Percentiles rank a stretch among this genome's conserved stretches.
Conservation (phyloP, 2,888 invertebrate genomes). For the Panzeria rudis region DNA sequence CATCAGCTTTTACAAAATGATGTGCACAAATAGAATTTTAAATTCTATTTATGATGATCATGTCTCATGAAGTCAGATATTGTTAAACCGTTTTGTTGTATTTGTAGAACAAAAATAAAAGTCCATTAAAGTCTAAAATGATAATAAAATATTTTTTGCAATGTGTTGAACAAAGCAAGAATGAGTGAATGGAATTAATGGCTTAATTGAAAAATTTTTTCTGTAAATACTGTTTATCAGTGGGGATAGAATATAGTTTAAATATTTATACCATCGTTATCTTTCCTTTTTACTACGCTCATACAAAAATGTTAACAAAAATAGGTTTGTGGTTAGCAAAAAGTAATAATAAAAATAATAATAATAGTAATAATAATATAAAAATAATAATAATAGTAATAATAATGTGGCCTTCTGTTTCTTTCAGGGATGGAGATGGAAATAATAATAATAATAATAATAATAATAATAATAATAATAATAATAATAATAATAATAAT, state of each 20-base stretch:
- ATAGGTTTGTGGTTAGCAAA: not conserved
- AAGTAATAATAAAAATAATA: too few relatives aligned
- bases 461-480: too few relatives aligned
- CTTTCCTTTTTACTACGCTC: conserved; percentile 2
- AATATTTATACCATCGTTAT: not conserved
- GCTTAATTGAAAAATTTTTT: conserved; percentile 83
- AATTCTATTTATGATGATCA: conserved; percentile 48
- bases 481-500: too few relatives aligned
- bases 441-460: too few relatives aligned
- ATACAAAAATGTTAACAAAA: not conserved
- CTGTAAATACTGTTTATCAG: conserved; percentile 74
- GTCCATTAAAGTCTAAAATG: conserved; percentile 18
- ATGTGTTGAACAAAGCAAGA: conserved; percentile 59
- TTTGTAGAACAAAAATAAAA: conserved; percentile 28
- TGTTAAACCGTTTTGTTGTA: conserved; percentile 37
- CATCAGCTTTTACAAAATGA: conserved; percentile 8
- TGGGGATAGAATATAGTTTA: conserved; percentile 6
- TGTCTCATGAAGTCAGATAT: conserved; percentile 51
- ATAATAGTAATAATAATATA: too few relatives aligned
- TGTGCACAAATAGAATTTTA: conserved; percentile 19
- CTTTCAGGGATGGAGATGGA: too few relatives aligned
- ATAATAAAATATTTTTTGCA: conserved; percentile 35
- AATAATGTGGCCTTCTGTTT: too few relatives aligned
- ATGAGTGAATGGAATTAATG: conserved; percentile 81
- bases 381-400: too few relatives aligned